Evolutionary conservation across 2,888 invertebrate genomes (phyloP).

Genomic region (Onthophagus sagittarius): DNA sequence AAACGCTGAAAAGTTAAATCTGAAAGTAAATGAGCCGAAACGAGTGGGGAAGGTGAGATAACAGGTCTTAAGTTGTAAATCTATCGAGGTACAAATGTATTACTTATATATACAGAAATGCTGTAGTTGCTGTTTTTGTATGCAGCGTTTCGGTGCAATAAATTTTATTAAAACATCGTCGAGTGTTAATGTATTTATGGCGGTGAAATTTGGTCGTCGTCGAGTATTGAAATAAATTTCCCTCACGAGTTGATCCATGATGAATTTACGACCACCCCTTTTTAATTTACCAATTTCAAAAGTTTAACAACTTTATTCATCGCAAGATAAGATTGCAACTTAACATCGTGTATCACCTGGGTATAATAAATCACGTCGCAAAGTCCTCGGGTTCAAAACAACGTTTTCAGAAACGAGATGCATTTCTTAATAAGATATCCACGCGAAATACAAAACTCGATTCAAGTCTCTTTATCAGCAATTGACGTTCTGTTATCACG

Average conservation of each 20-base stretch:
- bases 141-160: not conserved
- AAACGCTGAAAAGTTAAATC: no score
- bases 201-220: not conserved
- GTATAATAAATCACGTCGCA: not conserved
- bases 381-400: not conserved
- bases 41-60: not conserved
- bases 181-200: not conserved
- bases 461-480: not conserved
- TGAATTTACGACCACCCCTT: no score
- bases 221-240: not conserved
- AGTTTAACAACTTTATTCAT: not conserved
- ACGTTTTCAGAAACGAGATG: not conserved
- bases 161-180: not conserved
- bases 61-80: not conserved
- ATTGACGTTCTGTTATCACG: slow-evolving; percentile 18
- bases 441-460: not conserved
- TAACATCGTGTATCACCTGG: not conserved
- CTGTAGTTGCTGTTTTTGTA: not conserved
- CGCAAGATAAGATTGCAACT: not conserved
- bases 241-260: no score
- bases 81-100: not conserved
- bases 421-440: not conserved
- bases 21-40: no score
- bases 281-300: no score
- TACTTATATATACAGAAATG: not conserved